Base-by-base conservation (phyloP, 2,113 vertebrate genomes). In the Erpornis zantholeuca region DNA sequence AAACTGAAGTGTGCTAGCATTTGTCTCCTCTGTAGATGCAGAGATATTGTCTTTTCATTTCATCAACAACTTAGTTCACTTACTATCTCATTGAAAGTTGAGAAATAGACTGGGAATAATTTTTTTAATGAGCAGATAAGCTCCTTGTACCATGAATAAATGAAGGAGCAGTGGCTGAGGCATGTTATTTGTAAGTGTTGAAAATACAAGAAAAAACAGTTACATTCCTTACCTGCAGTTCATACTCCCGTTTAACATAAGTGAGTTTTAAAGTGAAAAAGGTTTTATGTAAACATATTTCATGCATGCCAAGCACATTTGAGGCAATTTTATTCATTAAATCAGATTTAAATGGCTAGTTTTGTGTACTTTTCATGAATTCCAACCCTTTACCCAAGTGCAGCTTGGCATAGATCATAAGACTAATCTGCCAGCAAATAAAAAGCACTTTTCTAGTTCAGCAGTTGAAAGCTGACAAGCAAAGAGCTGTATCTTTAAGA, bases 351-450 rank as follows among this genome's bases (percentile, higher is more conserved):
- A 88, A 73, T 38, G 53, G 49, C 53, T 85, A 28, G 9, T 49
- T 94, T 70, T 91, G 47, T 71, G 36, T 88, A 84, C n/a, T 90
- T 86, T 11, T 82, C 77, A 53, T 80, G 49, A 85, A 88, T 95
- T 86, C 57, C 57, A 89, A n/a, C 49, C 53, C 33, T 93, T 77
- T 76, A 61, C 86, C 85, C 71, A 76, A 85, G 49, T 90, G 71
- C 88, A 85, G 35, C 45, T 92, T 90, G 61, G 84, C 73, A 36
- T 40, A 79, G 61, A 64, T 85, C 13, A 1, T 76, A 45, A 61
- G 61, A 72, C 70, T 85, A 82, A 93, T 81, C 57, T 87, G 35
- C 61, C 53, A 84, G 73, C 78, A 89, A 91, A 45, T 64, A 63
- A 75, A 80, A 86, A 24, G 3, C 31, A 61, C 76, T 91, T 94